Evolutionary conservation across 2,113 vertebrate genomes (phyloP).

Genomic region (Labeo rohita): DNA sequence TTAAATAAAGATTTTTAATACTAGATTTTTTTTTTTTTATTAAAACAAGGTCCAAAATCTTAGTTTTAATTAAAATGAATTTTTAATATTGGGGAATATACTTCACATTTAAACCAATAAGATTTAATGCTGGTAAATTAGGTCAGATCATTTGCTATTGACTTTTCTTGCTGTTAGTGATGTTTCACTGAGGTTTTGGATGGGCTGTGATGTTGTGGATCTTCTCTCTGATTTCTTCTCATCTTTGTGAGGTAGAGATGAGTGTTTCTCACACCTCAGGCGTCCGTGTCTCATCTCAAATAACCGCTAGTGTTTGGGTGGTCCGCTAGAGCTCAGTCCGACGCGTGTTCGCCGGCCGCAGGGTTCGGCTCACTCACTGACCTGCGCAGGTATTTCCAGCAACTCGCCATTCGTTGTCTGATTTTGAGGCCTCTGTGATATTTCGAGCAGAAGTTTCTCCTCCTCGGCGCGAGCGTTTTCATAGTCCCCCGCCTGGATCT

Average conservation of each 20-base stretch:
- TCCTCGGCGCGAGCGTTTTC: conserved; percentile 59
- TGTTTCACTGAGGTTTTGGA: background rate
- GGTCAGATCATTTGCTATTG: background rate
- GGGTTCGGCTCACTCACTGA: background rate
- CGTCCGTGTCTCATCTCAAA: background rate
- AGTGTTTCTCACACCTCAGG: conserved; percentile 57
- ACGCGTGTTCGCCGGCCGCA: background rate
- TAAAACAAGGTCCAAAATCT: background rate
- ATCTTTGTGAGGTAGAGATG: background rate
- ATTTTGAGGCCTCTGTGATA: conserved; percentile 36
- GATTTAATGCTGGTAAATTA: background rate
- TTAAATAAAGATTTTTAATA: too few species aligned
- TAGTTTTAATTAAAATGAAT: too few species aligned
- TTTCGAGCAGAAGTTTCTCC: conserved; percentile 56
- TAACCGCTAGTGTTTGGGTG: conserved; percentile 58
- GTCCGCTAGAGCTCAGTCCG: conserved; percentile 41
- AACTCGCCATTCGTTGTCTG: background rate
- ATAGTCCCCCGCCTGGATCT: conserved; percentile 64
- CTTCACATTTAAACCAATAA: background rate
- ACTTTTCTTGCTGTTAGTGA: background rate
- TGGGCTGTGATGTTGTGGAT: background rate
- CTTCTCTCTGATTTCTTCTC: background rate
- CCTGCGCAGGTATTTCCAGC: background rate
- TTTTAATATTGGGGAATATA: background rate
- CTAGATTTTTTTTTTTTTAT: too few species aligned